phyloP scores from a whole-genome alignment of 2,888 invertebrate species.

The Luperina testacea region DNA sequence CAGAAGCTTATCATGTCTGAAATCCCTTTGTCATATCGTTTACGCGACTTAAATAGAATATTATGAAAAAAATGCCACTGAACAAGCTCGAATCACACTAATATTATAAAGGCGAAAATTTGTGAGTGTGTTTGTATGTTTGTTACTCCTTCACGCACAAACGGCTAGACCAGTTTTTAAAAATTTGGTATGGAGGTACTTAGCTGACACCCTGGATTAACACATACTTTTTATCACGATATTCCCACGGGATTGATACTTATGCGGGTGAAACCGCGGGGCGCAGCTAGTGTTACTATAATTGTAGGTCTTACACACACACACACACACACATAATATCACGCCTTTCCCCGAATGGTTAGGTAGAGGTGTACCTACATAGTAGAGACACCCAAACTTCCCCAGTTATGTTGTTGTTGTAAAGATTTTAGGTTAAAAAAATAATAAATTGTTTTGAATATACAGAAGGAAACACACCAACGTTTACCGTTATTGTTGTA shows the following conservation, averaged over 20 bases:
- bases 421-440: neutral
- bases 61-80: neutral
- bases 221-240: no score
- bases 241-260: no score
- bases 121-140: no score
- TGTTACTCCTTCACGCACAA: no score
- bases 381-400: neutral
- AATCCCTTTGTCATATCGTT: neutral
- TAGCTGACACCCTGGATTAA: no score
- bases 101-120: no score
- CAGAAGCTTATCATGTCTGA: neutral
- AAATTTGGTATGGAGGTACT: no score
- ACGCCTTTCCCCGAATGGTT: neutral
- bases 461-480: constrained; percentile 3
- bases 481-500: constrained; percentile 40
- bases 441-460: neutral
- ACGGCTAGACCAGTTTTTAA: no score
- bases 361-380: neutral
- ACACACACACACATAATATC: neutral
- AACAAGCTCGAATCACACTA: neutral
- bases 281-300: neutral
- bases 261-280: no score
- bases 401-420: neutral
- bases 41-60: neutral
- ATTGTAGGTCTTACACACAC: neutral